Evolutionary conservation across 2,113 vertebrate genomes (phyloP), one percentile per base, ranked within the genome.

Genomic region (Gnathonemus echidnorhynchus): DNA sequence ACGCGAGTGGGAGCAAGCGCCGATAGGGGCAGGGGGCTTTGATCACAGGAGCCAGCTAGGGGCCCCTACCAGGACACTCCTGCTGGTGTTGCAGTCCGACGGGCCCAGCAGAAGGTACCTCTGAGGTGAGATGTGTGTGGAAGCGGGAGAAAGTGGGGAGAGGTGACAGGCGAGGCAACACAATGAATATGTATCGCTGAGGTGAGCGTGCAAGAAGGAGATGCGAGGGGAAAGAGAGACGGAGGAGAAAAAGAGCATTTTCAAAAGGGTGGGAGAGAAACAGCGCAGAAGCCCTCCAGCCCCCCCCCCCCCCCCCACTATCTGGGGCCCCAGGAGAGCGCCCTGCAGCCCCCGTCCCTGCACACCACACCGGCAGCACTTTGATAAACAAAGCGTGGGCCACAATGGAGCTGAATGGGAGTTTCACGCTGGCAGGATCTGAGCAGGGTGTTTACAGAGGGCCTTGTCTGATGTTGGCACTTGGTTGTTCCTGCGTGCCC

Each of bases 361-460:
- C 35, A 52, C 45, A 53, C 50, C 62, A 46, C 91, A 93, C 94
- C 89, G 85, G 93, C 93, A 92, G 89, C 91, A 92, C 93, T 94
- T 94, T 93, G 91, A 92, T 92, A 95, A 96, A 95, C 94, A 96
- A 94, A 94, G 93, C 6, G 87, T 58, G 74, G 90, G 93, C 92
- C 91, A 91, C 91, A 93, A 90, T 91, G 93, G 92, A 89, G 89
- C 92, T 94, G 93, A 95, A 93, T 94, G 92, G 93, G 48, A 58
- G 91, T 90, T 74, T 93, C 95, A 94, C 93, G 95, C 95, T 95
- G 94, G 90, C 91, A 94, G 92, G 95, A 95, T 94, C 94, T 95
- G 93, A 95, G 92, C 91, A 90, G 92, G 89, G 92, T 95, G 95
- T 95, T 95, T 95, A 92, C 90, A 45, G 93, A 95, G 94, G 93